phyloP scores from a whole-genome alignment of 2,888 invertebrate genomes.

The Pterostichus madidus region DNA sequence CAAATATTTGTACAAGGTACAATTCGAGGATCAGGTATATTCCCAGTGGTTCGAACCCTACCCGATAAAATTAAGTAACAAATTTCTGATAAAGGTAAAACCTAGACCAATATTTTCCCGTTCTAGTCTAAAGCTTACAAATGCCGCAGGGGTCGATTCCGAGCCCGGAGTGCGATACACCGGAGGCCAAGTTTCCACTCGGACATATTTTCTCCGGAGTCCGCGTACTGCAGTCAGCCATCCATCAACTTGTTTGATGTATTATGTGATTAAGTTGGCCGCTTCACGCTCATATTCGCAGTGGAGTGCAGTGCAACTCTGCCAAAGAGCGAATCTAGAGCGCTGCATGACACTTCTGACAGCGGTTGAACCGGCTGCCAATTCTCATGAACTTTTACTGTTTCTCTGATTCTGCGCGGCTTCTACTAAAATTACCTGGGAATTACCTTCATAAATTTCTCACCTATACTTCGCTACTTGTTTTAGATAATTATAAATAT shows the following conservation, averaged over 20 bases:
- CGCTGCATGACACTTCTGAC: too few species aligned
- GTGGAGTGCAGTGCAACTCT: constrained; percentile 8
- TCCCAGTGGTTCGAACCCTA: not conserved
- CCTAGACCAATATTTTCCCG: not conserved
- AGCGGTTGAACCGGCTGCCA: too few species aligned
- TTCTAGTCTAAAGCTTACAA: not conserved
- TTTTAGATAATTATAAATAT: too few species aligned
- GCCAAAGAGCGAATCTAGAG: too few species aligned
- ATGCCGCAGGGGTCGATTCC: constrained; percentile 8
- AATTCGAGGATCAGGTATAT: not conserved
- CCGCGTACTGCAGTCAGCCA: constrained; percentile 43
- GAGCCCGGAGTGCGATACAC: not conserved
- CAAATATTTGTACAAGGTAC: too few species aligned
- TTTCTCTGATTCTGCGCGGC: too few species aligned
- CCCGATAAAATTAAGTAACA: constrained; percentile 1
- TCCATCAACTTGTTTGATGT: constrained; percentile 64
- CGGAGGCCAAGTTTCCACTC: constrained; percentile 18
- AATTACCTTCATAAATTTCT: too few species aligned
- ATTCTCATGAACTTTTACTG: too few species aligned
- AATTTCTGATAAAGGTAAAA: not conserved
- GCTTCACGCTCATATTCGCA: constrained; percentile 41
- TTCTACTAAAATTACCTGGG: too few species aligned
- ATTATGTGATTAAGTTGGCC: constrained; percentile 62
- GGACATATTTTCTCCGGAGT: constrained; percentile 55
- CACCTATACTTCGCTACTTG: too few species aligned